phyloP scores from a whole-genome alignment of 2,113 vertebrate species.

The Oncorhynchus tshawytscha region DNA sequence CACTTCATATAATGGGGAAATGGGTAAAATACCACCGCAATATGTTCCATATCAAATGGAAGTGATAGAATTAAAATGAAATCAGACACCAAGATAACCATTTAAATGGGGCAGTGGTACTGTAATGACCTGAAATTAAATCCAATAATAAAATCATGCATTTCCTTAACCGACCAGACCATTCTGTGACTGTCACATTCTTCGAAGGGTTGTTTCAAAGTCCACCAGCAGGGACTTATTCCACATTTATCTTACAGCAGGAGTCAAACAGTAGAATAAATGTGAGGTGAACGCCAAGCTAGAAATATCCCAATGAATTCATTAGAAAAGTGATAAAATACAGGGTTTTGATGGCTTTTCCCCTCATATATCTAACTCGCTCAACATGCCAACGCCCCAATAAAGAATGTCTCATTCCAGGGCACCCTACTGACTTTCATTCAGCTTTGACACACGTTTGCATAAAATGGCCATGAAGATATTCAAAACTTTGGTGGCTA shows the following conservation, averaged over 20 bases:
- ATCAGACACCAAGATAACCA: constrained; percentile 48
- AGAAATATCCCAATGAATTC: not conserved
- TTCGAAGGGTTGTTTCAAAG: constrained; percentile 23
- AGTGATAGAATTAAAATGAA: constrained; percentile 58
- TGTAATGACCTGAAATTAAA: constrained; percentile 44
- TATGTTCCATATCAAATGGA: constrained; percentile 57
- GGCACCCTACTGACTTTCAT: no score
- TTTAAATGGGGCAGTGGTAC: constrained; percentile 52
- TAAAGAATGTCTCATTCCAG: no score
- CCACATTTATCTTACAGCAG: constrained; percentile 35
- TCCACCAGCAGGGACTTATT: constrained; percentile 44
- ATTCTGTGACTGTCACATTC: constrained; percentile 24
- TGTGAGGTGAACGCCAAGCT: not conserved
- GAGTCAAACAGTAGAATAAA: constrained; percentile 12
- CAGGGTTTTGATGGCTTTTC: no score
- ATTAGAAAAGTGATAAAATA: not conserved
- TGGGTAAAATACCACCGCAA: constrained; percentile 45
- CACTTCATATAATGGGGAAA: constrained; percentile 14
- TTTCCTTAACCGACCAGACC: constrained; percentile 15
- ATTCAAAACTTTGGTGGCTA: constrained; percentile 18
- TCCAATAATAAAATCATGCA: constrained; percentile 41
- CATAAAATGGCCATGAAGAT: constrained; percentile 24
- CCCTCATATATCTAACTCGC: no score
- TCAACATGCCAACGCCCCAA: no score
- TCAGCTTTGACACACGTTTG: not conserved